Evolutionary conservation across 2,888 invertebrate species (phyloP).

Genomic region (Carcina quercana): DNA sequence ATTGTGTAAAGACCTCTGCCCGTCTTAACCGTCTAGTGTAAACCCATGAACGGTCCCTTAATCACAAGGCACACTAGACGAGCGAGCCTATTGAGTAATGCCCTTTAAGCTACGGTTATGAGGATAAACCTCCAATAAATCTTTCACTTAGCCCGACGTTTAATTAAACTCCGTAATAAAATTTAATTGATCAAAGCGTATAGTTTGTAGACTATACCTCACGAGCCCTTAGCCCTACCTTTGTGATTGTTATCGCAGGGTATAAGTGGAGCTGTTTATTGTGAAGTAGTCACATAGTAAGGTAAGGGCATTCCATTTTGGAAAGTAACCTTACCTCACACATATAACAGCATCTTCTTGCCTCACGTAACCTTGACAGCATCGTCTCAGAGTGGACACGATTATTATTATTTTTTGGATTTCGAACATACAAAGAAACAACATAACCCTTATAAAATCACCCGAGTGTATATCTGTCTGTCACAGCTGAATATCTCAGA

Average conservation of each 20-base stretch:
- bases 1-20: too few relatives aligned
- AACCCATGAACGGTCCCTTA: conserved; percentile 35
- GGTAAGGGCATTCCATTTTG: too few relatives aligned
- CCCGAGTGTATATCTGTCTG: too few relatives aligned
- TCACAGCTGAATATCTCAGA: too few relatives aligned
- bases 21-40: too few relatives aligned
- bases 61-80: conserved; percentile 27
- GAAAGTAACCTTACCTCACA: too few relatives aligned
- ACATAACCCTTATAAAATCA: too few relatives aligned
- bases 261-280: conserved; percentile 4
- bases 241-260: conserved; percentile 11
- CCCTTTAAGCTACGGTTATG: conserved; percentile 63
- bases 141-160: conserved; percentile 63
- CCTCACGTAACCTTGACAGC: too few relatives aligned
- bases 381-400: too few relatives aligned
- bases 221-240: conserved; percentile 26
- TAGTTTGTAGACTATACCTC: conserved; percentile 43
- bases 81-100: conserved; percentile 42
- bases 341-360: too few relatives aligned
- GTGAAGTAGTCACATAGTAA: neutral
- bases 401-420: too few relatives aligned
- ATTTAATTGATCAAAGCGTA: conserved; percentile 67
- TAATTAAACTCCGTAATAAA: conserved; percentile 67
- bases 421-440: too few relatives aligned
- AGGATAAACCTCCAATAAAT: conserved; percentile 71